Evolutionary conservation across 2,113 vertebrate species (phyloP).

Genomic region (Blennius ocellaris): DNA sequence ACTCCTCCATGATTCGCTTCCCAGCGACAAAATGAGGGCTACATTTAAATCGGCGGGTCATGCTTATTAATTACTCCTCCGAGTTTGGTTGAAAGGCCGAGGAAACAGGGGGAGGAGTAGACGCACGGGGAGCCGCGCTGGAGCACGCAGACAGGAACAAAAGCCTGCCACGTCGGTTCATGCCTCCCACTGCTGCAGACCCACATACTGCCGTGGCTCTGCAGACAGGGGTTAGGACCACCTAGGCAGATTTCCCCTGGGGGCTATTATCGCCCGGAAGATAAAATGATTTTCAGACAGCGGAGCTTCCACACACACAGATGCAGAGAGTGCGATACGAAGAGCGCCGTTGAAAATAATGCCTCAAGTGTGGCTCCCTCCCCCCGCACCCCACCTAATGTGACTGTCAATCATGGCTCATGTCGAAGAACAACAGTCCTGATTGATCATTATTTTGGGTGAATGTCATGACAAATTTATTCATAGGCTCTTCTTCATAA

Average conservation of each 20-base stretch:
- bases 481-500: background rate
- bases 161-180: constrained; percentile 68
- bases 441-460: constrained; percentile 43
- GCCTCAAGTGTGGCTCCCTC: constrained; percentile 27
- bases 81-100: constrained; percentile 66
- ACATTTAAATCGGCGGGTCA: constrained; percentile 68
- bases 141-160: constrained; percentile 73
- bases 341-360: constrained; percentile 25
- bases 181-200: constrained; percentile 68
- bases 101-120: constrained; percentile 49
- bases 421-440: constrained; percentile 32
- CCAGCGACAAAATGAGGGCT: constrained; percentile 64
- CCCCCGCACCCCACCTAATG: background rate
- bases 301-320: constrained; percentile 61
- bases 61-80: constrained; percentile 79
- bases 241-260: constrained; percentile 78
- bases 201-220: constrained; percentile 54
- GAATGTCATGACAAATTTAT: constrained; percentile 34
- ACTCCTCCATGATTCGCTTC: constrained; percentile 66
- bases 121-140: constrained; percentile 41
- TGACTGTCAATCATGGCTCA: constrained; percentile 19
- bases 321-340: constrained; percentile 51
- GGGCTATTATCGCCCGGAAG: constrained; percentile 71
- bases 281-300: constrained; percentile 79
- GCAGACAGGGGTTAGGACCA: constrained; percentile 77